A percentile compares a stretch with the other conserved stretches of the same genome.
Evolutionary conservation across 2,797 vertebrate genomes (phyloP).

Genomic region (Peromyscus nudipes): DNA sequence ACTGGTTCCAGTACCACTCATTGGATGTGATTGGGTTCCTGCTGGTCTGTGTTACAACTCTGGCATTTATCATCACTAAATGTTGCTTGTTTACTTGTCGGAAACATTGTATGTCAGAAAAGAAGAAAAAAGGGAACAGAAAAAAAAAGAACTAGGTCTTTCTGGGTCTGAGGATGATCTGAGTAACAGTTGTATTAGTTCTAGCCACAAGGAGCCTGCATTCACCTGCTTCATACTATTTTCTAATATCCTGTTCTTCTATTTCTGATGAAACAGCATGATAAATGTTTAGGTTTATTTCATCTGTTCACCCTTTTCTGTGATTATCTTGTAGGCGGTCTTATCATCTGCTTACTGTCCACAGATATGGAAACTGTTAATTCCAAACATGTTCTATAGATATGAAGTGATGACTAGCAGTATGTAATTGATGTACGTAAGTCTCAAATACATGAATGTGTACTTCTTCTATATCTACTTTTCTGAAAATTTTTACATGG

Average conservation of each 20-base stretch:
- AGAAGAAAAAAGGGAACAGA: slow-evolving; percentile 82
- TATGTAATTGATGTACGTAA: not conserved
- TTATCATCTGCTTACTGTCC: not conserved
- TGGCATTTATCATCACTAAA: slow-evolving; percentile 83
- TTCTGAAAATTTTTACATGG: too few relatives aligned
- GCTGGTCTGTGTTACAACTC: slow-evolving; percentile 46
- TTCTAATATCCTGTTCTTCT: not conserved
- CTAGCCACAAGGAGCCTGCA: not conserved
- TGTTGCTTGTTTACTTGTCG: slow-evolving; percentile 82
- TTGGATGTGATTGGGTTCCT: slow-evolving; percentile 88
- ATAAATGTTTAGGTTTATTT: not conserved
- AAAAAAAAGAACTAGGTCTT: slow-evolving; percentile 83
- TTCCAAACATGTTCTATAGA: not conserved
- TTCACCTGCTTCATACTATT: not conserved
- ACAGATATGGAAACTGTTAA: not conserved
- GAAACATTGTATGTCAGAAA: slow-evolving; percentile 79
- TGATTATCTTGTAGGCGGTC: not conserved
- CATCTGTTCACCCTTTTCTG: not conserved
- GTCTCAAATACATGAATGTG: too few relatives aligned
- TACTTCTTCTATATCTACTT: too few relatives aligned
- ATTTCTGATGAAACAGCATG: not conserved
- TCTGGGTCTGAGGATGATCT: not conserved
- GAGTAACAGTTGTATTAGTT: not conserved
- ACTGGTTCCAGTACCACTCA: slow-evolving; percentile 92
- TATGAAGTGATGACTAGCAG: not conserved